Conservation (phyloP, 2,113 vertebrate genomes). For the Saimiri boliviensis region DNA sequence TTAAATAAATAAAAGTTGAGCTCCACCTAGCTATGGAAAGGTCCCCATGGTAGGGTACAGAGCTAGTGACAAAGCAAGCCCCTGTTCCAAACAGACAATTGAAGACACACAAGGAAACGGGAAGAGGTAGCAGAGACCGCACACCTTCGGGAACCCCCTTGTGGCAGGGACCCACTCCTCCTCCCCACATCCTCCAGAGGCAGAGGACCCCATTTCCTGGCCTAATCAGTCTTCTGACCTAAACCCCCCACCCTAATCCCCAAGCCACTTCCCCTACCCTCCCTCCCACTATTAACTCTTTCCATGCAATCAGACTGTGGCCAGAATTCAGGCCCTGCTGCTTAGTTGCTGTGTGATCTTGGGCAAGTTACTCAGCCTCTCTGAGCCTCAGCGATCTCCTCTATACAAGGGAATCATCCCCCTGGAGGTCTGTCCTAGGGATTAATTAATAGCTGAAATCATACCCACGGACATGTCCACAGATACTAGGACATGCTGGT, state of each 20-base stretch:
- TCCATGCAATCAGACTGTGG: not conserved
- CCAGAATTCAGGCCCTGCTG: not conserved
- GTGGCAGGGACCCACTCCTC: not conserved
- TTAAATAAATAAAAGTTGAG: slow-evolving; percentile 25
- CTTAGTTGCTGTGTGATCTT: slow-evolving; percentile 11
- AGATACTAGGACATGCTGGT: not conserved
- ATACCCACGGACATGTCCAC: not conserved
- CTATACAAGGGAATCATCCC: not conserved
- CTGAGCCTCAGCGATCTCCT: slow-evolving; percentile 3
- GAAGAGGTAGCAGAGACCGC: not conserved
- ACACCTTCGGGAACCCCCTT: not conserved
- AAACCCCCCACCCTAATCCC: not conserved
- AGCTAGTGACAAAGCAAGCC: not conserved
- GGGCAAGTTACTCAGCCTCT: slow-evolving; percentile 9
- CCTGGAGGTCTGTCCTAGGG: not conserved
- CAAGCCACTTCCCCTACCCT: not conserved
- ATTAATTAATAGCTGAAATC: not conserved
- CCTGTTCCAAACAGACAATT: not conserved
- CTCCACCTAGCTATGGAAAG: not conserved
- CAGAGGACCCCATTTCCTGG: slow-evolving; percentile 50
- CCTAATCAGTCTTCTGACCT: slow-evolving; percentile 2
- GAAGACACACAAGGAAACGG: not conserved
- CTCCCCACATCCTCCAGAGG: not conserved
- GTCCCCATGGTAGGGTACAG: not conserved
- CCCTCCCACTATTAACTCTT: slow-evolving; percentile 31